Base-by-base conservation (phyloP, 2,113 vertebrate species). In the Solenodon paradoxus region DNA sequence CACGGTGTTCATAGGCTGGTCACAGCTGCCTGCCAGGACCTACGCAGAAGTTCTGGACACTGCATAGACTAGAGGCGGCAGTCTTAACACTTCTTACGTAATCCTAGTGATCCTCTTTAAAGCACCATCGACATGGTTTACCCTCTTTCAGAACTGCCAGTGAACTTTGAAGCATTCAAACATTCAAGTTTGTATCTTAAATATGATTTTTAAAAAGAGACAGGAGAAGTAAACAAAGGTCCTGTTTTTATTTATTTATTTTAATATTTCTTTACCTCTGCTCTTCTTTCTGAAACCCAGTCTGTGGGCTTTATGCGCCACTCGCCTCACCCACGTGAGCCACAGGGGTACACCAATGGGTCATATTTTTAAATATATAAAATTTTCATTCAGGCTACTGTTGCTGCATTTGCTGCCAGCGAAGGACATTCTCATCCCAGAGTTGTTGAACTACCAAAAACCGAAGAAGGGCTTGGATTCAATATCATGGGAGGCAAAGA, bases 401-500 rank as follows among this genome's bases (percentile, higher is more conserved):
- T 99, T 69, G 99, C 99, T 96, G 99, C 99, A 2, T 99, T 99
- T 98, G 99, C 99, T 96, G 99, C 99, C 68, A 99, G 99, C 24
- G 99, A 99, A 98, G 99, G 99, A 40, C 99, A 99, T 97, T 99
- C 99, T 3, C 99, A 99, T 96, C 99, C 99, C 79, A 99, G 99
- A 96, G 99, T 99, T 32, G 99, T 99, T 96, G 99, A 99, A 92
- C 98, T 99, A 4, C 99, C 99, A 30, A 99, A 99, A 98, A 99
- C 99, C 0, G 99, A 99, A 97, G 99, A 99, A 98, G 99, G 99
- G 19, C 98, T 99, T 86, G 99, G 99, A 88, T 99, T 99, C 97
- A 99, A 99, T 97, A 99, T 99, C 87, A 99, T 99, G 99, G 99
- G 99, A 79, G 99, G 99, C 95, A 99, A 99, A 98, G 99, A 99